Evolutionary conservation across 2,113 vertebrate species (phyloP).

Genomic region (Stegostoma tigrinum): DNA sequence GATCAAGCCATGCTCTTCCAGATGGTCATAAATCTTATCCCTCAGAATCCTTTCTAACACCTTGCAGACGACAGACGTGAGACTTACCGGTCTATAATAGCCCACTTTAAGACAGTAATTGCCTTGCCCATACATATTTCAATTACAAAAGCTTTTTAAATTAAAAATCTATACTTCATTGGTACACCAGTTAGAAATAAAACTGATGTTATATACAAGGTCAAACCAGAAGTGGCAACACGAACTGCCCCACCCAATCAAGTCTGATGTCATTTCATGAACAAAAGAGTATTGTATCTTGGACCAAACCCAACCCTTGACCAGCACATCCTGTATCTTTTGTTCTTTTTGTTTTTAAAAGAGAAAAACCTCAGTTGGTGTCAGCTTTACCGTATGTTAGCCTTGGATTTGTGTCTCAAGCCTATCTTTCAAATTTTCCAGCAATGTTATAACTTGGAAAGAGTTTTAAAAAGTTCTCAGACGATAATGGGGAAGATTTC

Average conservation of each 20-base stretch:
- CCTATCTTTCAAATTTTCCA: neutral
- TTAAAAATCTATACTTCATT: neutral
- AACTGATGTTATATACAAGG: neutral
- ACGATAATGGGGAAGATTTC: neutral
- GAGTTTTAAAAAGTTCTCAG: neutral
- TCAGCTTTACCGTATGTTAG: neutral
- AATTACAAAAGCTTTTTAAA: neutral
- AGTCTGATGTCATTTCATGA: conserved; percentile 13
- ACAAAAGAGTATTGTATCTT: conserved; percentile 22
- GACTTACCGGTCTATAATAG: too few relatives aligned
- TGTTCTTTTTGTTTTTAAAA: neutral
- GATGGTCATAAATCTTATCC: too few relatives aligned
- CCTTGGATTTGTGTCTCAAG: neutral
- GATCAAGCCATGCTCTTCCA: too few relatives aligned
- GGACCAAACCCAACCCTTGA: neutral
- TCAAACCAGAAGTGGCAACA: conserved; percentile 23
- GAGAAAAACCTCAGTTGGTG: neutral
- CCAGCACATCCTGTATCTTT: conserved; percentile 21
- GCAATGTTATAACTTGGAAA: neutral
- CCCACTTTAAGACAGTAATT: neutral
- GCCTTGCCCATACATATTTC: neutral
- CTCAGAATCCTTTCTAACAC: too few relatives aligned
- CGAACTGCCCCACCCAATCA: neutral
- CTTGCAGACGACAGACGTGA: too few relatives aligned
- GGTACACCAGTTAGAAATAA: conserved; percentile 7